Percentiles rank a stretch among this genome's conserved stretches.
phyloP scores from a whole-genome alignment of 2,888 invertebrate genomes.

The Tuta absoluta region DNA sequence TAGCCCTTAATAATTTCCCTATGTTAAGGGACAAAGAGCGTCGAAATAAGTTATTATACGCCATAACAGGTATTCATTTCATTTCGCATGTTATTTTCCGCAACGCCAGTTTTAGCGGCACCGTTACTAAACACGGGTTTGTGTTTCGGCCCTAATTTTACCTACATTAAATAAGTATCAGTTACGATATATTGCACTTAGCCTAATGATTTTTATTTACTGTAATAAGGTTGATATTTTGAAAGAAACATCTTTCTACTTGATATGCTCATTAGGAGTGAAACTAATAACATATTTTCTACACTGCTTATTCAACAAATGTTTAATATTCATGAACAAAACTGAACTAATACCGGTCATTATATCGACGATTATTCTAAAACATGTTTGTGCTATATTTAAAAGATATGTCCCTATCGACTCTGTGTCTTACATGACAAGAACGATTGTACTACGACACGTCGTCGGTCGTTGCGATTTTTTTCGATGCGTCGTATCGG shows the following conservation, averaged over 20 bases:
- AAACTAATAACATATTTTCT: not conserved
- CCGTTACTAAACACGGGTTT: too few species aligned
- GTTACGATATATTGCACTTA: not conserved
- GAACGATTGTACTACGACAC: not conserved
- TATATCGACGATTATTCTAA: not conserved
- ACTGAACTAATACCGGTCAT: not conserved
- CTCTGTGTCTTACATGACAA: too few species aligned
- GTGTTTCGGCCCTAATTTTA: too few species aligned
- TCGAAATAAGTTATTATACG: too few species aligned
- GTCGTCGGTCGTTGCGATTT: not conserved
- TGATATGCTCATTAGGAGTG: constrained; percentile 2
- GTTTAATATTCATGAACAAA: not conserved
- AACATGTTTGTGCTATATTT: not conserved
- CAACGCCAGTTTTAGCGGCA: too few species aligned
- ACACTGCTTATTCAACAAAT: not conserved
- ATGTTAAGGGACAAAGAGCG: too few species aligned
- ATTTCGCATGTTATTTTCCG: too few species aligned
- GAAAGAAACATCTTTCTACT: constrained; percentile 4
- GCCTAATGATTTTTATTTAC: not conserved
- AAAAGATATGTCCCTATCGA: not conserved
- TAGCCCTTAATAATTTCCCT: too few species aligned
- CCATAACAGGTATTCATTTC: too few species aligned
- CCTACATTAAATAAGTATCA: not conserved
- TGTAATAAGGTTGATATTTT: not conserved
- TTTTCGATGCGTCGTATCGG: too few species aligned